Conservation (phyloP, 2,113 vertebrate species). For the Lota lota region DNA sequence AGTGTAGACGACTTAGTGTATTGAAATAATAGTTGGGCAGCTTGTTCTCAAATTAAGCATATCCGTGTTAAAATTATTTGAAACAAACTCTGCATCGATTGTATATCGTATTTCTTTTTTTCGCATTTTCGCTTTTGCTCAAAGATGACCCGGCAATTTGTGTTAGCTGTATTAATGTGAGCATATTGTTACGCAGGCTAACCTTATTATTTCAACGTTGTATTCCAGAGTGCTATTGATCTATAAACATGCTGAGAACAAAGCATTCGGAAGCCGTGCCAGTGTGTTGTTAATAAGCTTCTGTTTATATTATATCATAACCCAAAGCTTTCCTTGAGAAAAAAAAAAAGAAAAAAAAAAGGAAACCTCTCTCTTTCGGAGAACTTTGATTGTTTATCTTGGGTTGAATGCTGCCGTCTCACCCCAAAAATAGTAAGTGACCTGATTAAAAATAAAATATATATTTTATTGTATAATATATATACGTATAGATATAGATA, state of each 20-base stretch:
- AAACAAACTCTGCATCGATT: neutral
- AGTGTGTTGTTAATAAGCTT: neutral
- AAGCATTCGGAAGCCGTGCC: neutral
- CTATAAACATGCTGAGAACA: slow-evolving; percentile 12
- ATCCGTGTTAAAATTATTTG: neutral
- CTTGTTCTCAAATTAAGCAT: neutral
- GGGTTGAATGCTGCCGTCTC: too few relatives aligned
- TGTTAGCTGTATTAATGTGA: neutral
- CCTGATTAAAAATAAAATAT: too few relatives aligned
- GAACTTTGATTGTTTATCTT: too few relatives aligned
- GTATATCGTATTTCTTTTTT: neutral
- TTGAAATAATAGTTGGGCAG: slow-evolving; percentile 64
- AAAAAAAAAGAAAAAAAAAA: too few relatives aligned
- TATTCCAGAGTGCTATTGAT: slow-evolving; percentile 6
- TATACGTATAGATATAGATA: too few relatives aligned
- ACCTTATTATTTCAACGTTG: neutral
- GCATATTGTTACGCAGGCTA: neutral
- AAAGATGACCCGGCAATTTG: neutral
- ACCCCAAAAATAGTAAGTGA: too few relatives aligned
- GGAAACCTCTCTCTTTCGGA: too few relatives aligned
- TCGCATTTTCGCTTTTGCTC: neutral
- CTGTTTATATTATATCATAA: neutral
- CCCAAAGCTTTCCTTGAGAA: neutral
- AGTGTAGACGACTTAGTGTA: too few relatives aligned
- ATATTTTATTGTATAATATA: too few relatives aligned